Evolutionary conservation across 2,888 invertebrate species (phyloP).

Genomic region (Drosophila paracracens): DNA sequence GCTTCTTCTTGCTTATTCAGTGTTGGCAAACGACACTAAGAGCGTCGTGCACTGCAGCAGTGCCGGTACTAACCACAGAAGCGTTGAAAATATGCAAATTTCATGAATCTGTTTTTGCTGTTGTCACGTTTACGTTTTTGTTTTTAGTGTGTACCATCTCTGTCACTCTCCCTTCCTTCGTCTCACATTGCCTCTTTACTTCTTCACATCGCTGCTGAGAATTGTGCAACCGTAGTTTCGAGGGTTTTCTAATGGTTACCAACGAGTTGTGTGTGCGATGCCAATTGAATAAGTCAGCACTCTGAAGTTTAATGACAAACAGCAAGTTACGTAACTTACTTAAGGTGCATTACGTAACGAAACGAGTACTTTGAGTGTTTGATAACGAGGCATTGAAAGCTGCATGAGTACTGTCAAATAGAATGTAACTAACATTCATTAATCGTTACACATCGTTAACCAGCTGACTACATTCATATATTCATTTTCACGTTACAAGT

Average conservation of each 20-base stretch:
- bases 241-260: conserved; percentile 30
- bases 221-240: conserved; percentile 5
- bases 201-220: background rate
- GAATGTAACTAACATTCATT: background rate
- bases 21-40: conserved; percentile 61
- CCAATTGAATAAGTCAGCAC: conserved; percentile 49
- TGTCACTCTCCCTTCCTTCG: background rate
- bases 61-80: conserved; percentile 28
- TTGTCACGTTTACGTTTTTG: conserved; percentile 45
- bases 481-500: background rate
- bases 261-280: conserved; percentile 38
- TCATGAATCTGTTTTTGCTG: conserved; percentile 69
- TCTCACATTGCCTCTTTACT: background rate
- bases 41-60: conserved; percentile 48
- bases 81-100: conserved; percentile 75
- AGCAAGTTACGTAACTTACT: conserved; percentile 24
- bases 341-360: conserved; percentile 23
- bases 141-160: conserved; percentile 13
- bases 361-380: background rate
- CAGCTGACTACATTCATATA: background rate
- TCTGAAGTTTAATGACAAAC: conserved; percentile 20
- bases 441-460: background rate
- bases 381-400: background rate
- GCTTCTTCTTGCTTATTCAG: conserved; percentile 42
- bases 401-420: background rate